Percentiles rank a stretch among this genome's conserved stretches.
Evolutionary conservation across 2,113 vertebrate species (phyloP).

Genomic region (Hepsetus odoe): DNA sequence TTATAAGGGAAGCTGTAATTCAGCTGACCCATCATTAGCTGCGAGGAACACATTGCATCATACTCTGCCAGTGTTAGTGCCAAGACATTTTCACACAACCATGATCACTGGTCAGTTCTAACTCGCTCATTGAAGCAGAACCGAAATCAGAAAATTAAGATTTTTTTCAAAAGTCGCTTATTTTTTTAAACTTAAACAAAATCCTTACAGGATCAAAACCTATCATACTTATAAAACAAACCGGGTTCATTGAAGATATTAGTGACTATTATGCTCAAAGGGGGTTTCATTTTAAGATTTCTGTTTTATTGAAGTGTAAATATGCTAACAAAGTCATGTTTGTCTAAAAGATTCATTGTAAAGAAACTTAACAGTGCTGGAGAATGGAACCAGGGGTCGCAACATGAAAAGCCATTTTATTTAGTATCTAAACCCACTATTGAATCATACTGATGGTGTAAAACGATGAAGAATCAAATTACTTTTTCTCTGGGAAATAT

Average conservation of each 20-base stretch:
- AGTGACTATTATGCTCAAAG: not conserved
- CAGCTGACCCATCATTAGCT: not conserved
- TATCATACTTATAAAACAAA: no score
- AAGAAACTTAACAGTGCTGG: not conserved
- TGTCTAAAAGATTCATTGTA: not conserved
- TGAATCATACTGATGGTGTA: not conserved
- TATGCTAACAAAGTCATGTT: not conserved
- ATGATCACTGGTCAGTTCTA: not conserved
- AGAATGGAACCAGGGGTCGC: not conserved
- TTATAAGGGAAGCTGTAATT: conserved; percentile 21
- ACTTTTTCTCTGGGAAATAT: no score
- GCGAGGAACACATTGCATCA: not conserved
- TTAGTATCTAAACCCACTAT: not conserved
- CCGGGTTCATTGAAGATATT: not conserved
- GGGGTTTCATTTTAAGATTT: not conserved
- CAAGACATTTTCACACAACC: conserved; percentile 11
- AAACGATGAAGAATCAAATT: no score
- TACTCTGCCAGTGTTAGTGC: conserved; percentile 19
- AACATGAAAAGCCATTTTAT: not conserved
- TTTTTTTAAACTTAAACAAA: not conserved
- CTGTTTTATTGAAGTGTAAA: not conserved
- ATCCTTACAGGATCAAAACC: no score
- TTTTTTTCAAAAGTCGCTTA: conserved; percentile 34
- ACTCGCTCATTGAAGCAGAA: conserved; percentile 12
- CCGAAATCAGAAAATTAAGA: conserved; percentile 13